phyloP scores from a whole-genome alignment of 2,888 invertebrate genomes.

The Tromatobia lineatoria region DNA sequence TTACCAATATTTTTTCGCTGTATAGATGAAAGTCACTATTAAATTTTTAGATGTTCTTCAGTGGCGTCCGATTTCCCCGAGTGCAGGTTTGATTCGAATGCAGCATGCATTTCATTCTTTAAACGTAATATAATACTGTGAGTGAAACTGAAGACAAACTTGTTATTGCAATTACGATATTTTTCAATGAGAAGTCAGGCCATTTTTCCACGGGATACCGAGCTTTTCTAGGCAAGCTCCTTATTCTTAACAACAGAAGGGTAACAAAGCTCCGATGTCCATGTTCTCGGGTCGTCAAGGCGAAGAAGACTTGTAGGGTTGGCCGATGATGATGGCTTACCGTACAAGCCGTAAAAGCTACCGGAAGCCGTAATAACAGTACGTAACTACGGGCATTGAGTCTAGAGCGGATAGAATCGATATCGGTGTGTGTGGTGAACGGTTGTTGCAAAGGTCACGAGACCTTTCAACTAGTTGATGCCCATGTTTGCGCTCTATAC shows the following conservation, averaged over 20 bases:
- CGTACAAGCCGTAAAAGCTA: slow-evolving; percentile 20
- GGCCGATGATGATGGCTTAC: slow-evolving; percentile 2
- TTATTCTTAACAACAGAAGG: slow-evolving; percentile 22
- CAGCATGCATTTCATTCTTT: background rate
- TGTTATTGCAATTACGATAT: background rate
- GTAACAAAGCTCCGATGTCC: slow-evolving; percentile 33
- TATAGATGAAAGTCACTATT: too few relatives aligned
- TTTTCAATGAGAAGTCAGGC: background rate
- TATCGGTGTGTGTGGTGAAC: slow-evolving; percentile 7
- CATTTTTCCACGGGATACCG: background rate
- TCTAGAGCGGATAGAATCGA: slow-evolving; percentile 25
- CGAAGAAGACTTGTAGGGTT: background rate
- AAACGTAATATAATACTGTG: background rate
- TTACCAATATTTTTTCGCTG: too few relatives aligned
- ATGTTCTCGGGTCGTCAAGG: background rate
- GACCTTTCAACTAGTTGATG: background rate
- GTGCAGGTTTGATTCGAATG: background rate
- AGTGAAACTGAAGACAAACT: background rate
- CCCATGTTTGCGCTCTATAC: background rate
- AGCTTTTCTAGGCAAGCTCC: background rate
- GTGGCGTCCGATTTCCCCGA: too few relatives aligned
- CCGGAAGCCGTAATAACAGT: slow-evolving; percentile 21
- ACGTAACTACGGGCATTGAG: slow-evolving; percentile 8
- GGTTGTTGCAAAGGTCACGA: background rate
- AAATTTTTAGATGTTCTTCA: too few relatives aligned